Conservation (phyloP, 2,888 invertebrate genomes). For the Cerastis leucographa region DNA sequence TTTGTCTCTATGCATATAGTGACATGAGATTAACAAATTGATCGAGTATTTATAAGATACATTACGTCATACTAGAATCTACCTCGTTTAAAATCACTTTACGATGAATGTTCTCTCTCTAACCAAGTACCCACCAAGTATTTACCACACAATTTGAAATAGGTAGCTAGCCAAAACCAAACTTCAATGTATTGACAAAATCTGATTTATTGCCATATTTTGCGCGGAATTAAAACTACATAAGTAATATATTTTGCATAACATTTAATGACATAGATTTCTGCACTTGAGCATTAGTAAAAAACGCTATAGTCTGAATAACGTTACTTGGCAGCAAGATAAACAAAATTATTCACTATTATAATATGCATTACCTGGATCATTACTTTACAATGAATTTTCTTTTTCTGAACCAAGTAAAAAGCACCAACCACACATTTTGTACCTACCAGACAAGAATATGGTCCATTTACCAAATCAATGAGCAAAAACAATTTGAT, state of each 20-base stretch:
- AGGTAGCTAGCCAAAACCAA: too few relatives aligned
- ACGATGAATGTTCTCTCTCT: too few relatives aligned
- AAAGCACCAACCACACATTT: not conserved
- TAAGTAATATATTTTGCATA: too few relatives aligned
- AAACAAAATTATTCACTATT: not conserved
- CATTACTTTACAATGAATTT: not conserved
- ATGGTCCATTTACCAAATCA: not conserved
- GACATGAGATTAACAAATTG: not conserved
- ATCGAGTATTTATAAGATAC: not conserved
- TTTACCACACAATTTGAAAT: too few relatives aligned
- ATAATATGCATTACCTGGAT: not conserved
- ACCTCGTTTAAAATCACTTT: too few relatives aligned
- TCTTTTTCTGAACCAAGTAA: not conserved
- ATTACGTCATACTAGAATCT: too few relatives aligned
- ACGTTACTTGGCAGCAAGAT: not conserved
- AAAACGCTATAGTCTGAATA: not conserved
- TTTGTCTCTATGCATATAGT: not conserved
- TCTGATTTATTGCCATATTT: too few relatives aligned
- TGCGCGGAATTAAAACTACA: too few relatives aligned
- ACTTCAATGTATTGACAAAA: too few relatives aligned
- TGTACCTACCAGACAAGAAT: not conserved
- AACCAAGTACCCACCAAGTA: too few relatives aligned
- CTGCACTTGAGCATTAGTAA: too few relatives aligned
- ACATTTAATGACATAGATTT: too few relatives aligned
- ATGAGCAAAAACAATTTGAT: constrained; percentile 42